Percentiles rank a stretch among this genome's conserved stretches.
These are phyloP conservation scores for Falcunculus frontatus DNA, from an alignment of 2,113 vertebrate genomes.

Conservation along the genomic window DNA sequence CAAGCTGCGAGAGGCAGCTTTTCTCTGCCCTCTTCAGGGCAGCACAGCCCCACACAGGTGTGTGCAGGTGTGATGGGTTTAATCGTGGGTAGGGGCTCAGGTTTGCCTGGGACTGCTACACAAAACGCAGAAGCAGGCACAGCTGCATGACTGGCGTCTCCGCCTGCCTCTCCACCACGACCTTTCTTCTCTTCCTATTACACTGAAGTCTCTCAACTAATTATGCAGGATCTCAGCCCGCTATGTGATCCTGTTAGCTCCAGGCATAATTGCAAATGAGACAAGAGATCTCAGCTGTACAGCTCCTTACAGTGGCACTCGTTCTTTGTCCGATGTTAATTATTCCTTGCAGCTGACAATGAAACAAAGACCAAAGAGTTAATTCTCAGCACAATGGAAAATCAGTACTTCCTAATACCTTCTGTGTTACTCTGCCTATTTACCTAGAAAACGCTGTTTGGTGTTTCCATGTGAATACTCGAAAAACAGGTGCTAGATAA, in stretches of 20 bases:
- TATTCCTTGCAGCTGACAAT: constrained; percentile 6
- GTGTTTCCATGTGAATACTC: not conserved
- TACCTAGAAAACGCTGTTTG: not conserved
- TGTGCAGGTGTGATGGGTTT: accelerated
- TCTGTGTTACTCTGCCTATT: not conserved
- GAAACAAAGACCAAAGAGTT: constrained; percentile 38
- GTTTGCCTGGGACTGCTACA: not conserved
- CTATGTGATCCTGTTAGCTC: not conserved
- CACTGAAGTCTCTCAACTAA: constrained; percentile 7
- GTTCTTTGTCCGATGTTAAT: constrained; percentile 22
- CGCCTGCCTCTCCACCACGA: not conserved
- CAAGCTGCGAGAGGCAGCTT: not conserved
- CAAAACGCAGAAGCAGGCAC: not conserved
- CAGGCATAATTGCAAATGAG: constrained; percentile 55
- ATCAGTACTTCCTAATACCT: not conserved
- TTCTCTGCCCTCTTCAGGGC: not conserved
- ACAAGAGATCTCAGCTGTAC: constrained; percentile 42
- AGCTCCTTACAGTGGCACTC: not conserved
- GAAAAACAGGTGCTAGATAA: not conserved
- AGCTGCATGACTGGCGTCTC: not conserved
- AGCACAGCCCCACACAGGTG: accelerated
- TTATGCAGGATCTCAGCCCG: constrained; percentile 16
- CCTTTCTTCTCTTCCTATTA: not conserved
- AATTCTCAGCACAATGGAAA: constrained; percentile 22
- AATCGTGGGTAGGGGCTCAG: accelerated